Evolutionary conservation across 2,113 vertebrate genomes (phyloP), one percentile per base, ranked within the genome.

Genomic region (Blennius ocellaris): DNA sequence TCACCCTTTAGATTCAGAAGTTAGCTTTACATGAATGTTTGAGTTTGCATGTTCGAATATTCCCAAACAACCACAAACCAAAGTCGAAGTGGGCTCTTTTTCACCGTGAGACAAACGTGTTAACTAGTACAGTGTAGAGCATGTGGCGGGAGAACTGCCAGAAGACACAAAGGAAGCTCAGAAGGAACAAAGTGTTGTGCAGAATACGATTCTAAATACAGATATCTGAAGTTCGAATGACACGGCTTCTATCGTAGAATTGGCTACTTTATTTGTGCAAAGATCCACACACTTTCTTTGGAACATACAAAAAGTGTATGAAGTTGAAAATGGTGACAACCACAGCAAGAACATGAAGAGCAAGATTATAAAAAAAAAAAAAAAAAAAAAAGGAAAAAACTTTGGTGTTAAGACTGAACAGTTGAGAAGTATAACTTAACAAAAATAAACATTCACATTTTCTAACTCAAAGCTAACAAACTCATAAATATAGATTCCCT

Each of bases 261-360:
- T 11, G 58, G 74, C 89, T 90, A 83, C 88, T 95, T 94, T 94
- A 94, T 94, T 92, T 93, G 91, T 92, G 90, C 86, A 92, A 90
- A 86, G 67, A 83, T 80, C 80, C 83, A 83, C 51, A 21, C 84
- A 72, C 69, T 82, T 72, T 84, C 67, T 90, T 88, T 90, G 88
- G 78, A 89, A 92, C 85, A 88, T 92, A 93, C 77, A 92, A 90
- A 93, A 93, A 89, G 80, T 87, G 67, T 85, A 80, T 79, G 57
- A 78, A 69, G 49, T 81, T 82, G 53, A 87, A 81, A 84, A 81
- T 55, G 17, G 81, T 92, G 87, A 85, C 73, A 87, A 90, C 48
- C 91, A 92, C 89, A 76, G 78, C 82, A 86, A 74, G 52, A 90
- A 73, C 64, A 15, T 41, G n/a, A 56, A 45, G 12, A 16, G 7